Percentiles rank a stretch among this genome's conserved stretches.
These are phyloP conservation scores for Ranitomeya imitator DNA, from an alignment of 2,113 vertebrate genomes.

Conservation along the genomic window DNA sequence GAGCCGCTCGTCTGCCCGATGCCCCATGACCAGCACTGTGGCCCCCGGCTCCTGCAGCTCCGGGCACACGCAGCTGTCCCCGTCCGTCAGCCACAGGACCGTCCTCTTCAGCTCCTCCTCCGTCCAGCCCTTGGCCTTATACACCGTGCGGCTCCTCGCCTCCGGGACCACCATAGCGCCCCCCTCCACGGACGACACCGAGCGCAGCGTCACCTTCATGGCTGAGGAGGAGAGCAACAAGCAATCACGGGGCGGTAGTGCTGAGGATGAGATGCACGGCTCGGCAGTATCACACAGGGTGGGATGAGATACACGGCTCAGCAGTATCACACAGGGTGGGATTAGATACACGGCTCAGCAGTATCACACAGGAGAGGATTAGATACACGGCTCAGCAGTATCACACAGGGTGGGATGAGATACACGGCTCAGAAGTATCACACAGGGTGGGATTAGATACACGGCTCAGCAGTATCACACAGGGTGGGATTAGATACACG, in stretches of 20 bases:
- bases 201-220: constrained; percentile 74
- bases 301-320: neutral
- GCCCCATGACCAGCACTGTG: constrained; percentile 70
- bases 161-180: constrained; percentile 73
- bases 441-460: too few species aligned
- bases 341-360: too few species aligned
- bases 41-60: constrained; percentile 64
- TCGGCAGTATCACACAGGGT: neutral
- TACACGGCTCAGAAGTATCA: too few species aligned
- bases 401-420: too few species aligned
- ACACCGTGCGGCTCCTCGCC: constrained; percentile 69
- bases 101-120: constrained; percentile 67
- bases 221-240: constrained; percentile 61
- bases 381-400: too few species aligned
- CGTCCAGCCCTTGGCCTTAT: constrained; percentile 64
- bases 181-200: constrained; percentile 64
- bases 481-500: too few species aligned
- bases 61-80: constrained; percentile 69
- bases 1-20: constrained; percentile 67
- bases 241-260: neutral
- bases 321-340: neutral
- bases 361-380: too few species aligned
- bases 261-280: neutral
- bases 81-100: constrained; percentile 73
- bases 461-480: too few species aligned